Evolutionary conservation across 2,113 vertebrate species (phyloP).

Genomic region (Phalacrocorax carbo): DNA sequence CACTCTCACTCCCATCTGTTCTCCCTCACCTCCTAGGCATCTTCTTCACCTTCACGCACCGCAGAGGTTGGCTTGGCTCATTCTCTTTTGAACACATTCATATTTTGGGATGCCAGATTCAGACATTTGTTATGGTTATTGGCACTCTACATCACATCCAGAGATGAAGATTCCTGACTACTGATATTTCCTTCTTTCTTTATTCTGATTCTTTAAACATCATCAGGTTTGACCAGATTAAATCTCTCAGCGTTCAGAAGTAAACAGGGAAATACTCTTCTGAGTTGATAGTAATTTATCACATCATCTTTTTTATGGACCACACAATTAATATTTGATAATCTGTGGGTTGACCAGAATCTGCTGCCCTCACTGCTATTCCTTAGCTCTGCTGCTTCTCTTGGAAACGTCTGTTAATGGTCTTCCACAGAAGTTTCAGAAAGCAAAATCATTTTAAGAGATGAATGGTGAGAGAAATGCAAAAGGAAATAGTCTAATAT

Average conservation of each 20-base stretch:
- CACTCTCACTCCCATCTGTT: slow-evolving; percentile 28
- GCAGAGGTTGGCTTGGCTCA: neutral
- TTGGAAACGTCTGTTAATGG: neutral
- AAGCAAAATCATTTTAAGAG: neutral
- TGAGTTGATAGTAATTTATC: slow-evolving; percentile 36
- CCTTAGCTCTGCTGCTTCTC: neutral
- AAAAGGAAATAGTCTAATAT: neutral
- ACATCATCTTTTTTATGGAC: neutral
- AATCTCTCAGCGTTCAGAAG: slow-evolving; percentile 17
- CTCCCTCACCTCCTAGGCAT: slow-evolving; percentile 17
- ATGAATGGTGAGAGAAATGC: neutral
- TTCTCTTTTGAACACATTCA: neutral
- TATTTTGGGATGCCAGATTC: slow-evolving; percentile 29
- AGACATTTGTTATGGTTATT: neutral
- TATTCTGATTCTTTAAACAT: neutral
- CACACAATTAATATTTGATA: neutral
- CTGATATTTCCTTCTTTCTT: neutral
- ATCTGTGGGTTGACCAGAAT: slow-evolving; percentile 1
- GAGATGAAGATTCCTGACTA: neutral
- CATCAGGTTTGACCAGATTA: neutral
- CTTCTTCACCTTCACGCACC: slow-evolving; percentile 60
- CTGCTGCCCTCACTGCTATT: neutral
- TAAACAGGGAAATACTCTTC: slow-evolving; percentile 31
- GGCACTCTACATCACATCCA: neutral
- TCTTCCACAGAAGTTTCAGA: neutral